These are phyloP conservation scores for Idaea dimidiata DNA, from an alignment of 2,888 invertebrate species.

Conservation along the genomic window DNA sequence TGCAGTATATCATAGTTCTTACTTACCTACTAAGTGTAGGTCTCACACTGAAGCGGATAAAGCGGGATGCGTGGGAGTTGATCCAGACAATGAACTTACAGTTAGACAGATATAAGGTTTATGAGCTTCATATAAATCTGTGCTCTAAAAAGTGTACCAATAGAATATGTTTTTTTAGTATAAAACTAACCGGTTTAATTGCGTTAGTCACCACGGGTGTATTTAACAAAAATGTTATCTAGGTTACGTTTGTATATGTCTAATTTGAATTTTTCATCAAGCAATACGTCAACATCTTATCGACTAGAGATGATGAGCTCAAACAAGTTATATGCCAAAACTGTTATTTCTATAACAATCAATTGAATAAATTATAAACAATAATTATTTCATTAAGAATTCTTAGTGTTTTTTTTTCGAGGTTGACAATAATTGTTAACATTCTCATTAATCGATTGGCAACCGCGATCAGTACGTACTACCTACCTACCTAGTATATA, in stretches of 20 bases:
- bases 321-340: not conserved
- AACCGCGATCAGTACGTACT: not conserved
- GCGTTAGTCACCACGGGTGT: slow-evolving; percentile 5
- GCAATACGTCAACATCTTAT: slow-evolving; percentile 25
- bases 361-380: slow-evolving; percentile 7
- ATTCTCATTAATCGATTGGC: not conserved
- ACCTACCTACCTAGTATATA: not conserved
- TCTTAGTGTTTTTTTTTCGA: not conserved
- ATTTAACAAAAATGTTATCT: not conserved
- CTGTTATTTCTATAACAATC: not conserved
- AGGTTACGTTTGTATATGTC: slow-evolving; percentile 8
- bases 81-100: slow-evolving; percentile 24
- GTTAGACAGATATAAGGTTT: not conserved
- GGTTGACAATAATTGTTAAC: slow-evolving; percentile 1
- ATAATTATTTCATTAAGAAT: not conserved
- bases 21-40: not conserved
- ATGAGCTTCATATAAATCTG: slow-evolving; percentile 16
- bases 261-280: slow-evolving; percentile 31
- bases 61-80: slow-evolving; percentile 49
- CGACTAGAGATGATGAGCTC: slow-evolving; percentile 6
- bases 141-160: slow-evolving; percentile 1
- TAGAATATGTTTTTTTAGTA: not conserved
- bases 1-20: not conserved
- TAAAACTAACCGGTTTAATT: slow-evolving; percentile 5
- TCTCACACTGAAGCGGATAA: slow-evolving; percentile 32